Base-by-base conservation (phyloP, 2,888 invertebrate species). In the Sipha maydis region DNA sequence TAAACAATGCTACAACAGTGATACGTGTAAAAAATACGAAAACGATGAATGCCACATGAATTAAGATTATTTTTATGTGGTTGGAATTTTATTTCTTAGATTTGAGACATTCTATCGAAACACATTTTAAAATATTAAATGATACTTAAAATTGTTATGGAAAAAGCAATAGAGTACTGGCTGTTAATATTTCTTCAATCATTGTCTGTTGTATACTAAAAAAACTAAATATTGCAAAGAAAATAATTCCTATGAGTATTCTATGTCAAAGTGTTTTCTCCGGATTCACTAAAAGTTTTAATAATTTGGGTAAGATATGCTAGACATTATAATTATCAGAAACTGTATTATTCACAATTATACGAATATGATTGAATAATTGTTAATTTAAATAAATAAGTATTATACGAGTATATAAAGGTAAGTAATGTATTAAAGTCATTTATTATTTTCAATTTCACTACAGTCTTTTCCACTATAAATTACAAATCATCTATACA, bases 401-500 rank as follows among this genome's bases (percentile, higher is more conserved):
- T 34, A 19, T 17, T 34, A 38, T 80, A 21, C 25, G 4, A 21
- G n/a, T n/a, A 41, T 28, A 69, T 69, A 9, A n/a, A 25, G 28
- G 38, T 80, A 7, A 2, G 19, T 7, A 61, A 19, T 54, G 19
- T 56, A 25, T 17, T 11, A 0, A 0, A 19, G 21, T 73, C 21
- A 19, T 80, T 61, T 61, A 80, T 67, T 38, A 61, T 80, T 80
- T 67, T 61, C 80, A 80, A 80, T 83, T 83, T n/a, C 54, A 73
- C 73, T 73, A 56, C 28, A 34, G 28, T 83, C 54, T 83, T 25
- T 56, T n/a, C 34, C 73, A 73, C 56, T 83, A 34, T 19, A 4
- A 56, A 83, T 83, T 73, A 73, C 34, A n/a, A 34, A 73, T 34
- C n/a, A 54, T 71, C 71, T 25, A 25, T 82, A 48, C 48, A 48